phyloP scores from a whole-genome alignment of 2,113 vertebrate species.

The Oncorhynchus gorbuscha region DNA sequence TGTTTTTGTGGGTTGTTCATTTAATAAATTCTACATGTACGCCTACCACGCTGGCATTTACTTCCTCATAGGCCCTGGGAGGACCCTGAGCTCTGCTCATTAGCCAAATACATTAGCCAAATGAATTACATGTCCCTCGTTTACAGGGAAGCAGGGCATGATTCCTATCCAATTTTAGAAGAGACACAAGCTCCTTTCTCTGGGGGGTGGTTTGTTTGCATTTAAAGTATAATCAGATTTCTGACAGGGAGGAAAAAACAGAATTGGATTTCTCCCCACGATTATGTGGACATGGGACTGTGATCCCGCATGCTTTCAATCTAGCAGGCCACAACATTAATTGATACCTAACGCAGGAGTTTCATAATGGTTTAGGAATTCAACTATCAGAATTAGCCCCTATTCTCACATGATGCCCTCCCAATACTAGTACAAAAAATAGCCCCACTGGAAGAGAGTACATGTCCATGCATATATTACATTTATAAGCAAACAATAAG shows the following conservation, averaged over 20 bases:
- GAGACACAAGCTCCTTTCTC: conserved; percentile 61
- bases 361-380: conserved; percentile 44
- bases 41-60: too few species aligned
- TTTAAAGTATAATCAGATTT: conserved; percentile 69
- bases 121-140: conserved; percentile 45
- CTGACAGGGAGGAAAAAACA: conserved; percentile 3
- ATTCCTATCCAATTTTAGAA: conserved; percentile 26
- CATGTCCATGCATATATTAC: too few species aligned
- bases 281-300: conserved; percentile 57
- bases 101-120: conserved; percentile 43
- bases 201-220: conserved; percentile 36
- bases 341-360: conserved; percentile 24
- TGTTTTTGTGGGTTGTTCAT: too few species aligned
- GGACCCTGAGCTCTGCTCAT: conserved; percentile 18
- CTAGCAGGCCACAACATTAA: conserved; percentile 40
- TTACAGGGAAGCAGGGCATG: conserved; percentile 27
- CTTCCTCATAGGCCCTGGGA: conserved; percentile 20
- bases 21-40: too few species aligned
- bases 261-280: conserved; percentile 59
- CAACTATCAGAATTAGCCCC: neutral
- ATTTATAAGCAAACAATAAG: too few species aligned
- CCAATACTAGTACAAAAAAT: neutral
- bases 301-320: conserved; percentile 63
- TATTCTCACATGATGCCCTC: conserved; percentile 23
- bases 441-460: too few species aligned